Evolutionary conservation across 2,113 vertebrate species (phyloP).

Genomic region (Rallus limicola): DNA sequence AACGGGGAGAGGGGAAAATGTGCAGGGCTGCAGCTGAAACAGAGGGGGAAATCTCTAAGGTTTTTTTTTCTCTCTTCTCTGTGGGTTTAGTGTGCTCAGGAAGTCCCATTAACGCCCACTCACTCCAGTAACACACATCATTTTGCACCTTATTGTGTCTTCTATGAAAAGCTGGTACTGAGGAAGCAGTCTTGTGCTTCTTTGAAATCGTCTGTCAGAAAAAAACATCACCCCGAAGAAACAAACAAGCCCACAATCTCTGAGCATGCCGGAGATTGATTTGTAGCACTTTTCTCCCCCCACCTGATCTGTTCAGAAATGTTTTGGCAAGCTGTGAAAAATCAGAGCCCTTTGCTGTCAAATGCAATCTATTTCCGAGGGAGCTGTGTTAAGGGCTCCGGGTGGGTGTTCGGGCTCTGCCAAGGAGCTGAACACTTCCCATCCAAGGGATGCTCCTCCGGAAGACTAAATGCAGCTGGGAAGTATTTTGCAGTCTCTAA

Average conservation of each 20-base stretch:
- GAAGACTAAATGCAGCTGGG: neutral
- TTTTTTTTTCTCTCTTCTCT: neutral
- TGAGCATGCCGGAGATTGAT: neutral
- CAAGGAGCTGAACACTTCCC: neutral
- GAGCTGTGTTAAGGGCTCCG: neutral
- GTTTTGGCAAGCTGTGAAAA: conserved; percentile 48
- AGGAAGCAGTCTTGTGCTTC: conserved; percentile 41
- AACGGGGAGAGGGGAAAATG: neutral
- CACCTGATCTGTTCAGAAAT: conserved; percentile 20
- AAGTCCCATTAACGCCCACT: conserved; percentile 64
- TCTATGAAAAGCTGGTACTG: conserved; percentile 56
- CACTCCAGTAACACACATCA: conserved; percentile 59
- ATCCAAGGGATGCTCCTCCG: neutral
- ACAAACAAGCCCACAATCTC: neutral
- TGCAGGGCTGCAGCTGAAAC: neutral
- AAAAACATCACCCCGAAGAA: conserved; percentile 10
- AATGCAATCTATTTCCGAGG: neutral
- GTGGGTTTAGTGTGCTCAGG: conserved; percentile 28
- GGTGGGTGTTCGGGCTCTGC: neutral
- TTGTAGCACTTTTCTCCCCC: conserved; percentile 18
- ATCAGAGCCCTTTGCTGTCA: conserved; percentile 29
- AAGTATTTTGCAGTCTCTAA: neutral
- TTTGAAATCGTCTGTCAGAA: conserved; percentile 29
- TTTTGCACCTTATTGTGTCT: conserved; percentile 49
- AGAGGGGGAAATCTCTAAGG: neutral